phyloP scores from a whole-genome alignment of 2,888 invertebrate genomes.

The Pelosia muscerda region DNA sequence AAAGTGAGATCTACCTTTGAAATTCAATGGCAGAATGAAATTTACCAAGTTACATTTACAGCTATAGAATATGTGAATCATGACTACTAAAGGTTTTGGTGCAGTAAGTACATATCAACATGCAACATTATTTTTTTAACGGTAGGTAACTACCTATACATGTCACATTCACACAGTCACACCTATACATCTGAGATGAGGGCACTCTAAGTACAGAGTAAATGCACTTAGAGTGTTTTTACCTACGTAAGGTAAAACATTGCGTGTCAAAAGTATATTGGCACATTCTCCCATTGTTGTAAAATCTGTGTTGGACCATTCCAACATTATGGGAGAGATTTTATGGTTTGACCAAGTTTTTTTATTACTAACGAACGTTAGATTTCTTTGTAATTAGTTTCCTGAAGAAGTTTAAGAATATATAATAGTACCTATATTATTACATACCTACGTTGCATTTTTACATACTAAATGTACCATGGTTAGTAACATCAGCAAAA shows the following conservation, averaged over 20 bases:
- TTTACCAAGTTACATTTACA: not conserved
- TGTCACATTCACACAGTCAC: no score
- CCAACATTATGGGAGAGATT: slow-evolving; percentile 7
- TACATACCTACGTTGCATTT: not conserved
- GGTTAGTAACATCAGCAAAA: no score
- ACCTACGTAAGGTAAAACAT: slow-evolving; percentile 10
- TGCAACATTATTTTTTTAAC: no score
- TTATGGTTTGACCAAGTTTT: slow-evolving; percentile 13
- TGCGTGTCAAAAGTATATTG: slow-evolving; percentile 18
- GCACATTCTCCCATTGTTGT: slow-evolving; percentile 20
- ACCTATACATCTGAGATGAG: slow-evolving; percentile 2
- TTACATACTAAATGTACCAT: not conserved
- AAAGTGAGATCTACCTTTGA: not conserved
- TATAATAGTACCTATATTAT: not conserved
- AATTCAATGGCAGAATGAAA: not conserved
- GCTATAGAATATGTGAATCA: not conserved
- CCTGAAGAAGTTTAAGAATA: not conserved
- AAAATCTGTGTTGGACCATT: slow-evolving; percentile 16
- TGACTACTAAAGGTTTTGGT: not conserved
- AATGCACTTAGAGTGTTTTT: slow-evolving; percentile 18
- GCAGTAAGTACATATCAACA: not conserved
- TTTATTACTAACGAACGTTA: slow-evolving; percentile 18
- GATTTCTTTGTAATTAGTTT: slow-evolving; percentile 1
- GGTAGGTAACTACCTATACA: no score
- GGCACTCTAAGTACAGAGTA: not conserved